Evolutionary conservation across 2,888 invertebrate genomes (phyloP), one percentile per base, ranked within the genome.

Genomic region (Deilephila elpenor): DNA sequence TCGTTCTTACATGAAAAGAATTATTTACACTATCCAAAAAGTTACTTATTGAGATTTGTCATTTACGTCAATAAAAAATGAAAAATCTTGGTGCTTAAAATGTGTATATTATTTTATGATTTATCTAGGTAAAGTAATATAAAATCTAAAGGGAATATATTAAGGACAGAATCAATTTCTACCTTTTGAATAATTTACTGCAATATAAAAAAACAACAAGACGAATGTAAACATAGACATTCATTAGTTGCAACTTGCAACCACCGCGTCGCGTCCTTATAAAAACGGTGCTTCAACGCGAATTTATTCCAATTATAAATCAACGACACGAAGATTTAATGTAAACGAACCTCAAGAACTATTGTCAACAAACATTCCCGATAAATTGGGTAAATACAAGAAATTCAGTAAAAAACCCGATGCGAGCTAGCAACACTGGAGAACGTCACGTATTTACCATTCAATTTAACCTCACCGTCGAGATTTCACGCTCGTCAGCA

Each of bases 371-470:
- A 67, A 67, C 67, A 67, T 51, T 67, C 14, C 67, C 67, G 25
- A 67, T 67, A 67, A 67, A 67, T 67, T 67, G 51, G 67, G 25
- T 67, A 67, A 67, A 67, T 51, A 67, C 34, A 62, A 62, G n/a
- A n/a, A 34, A 67, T 51, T 5, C 44, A 17, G 67, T 17, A 64
- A 67, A 67, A 67, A 51, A 25, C 17, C 51, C 6, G 7, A 62
- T 37, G 14, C 25, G 25, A 4, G 44, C 51, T 67, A 51, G 67
- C 67, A 67, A 67, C 51, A 44, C 51, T 44, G 51, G 64, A 1
- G 14, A 17, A 51, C 20, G 67, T 62, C 67, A 51, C 67, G 67
- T 67, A 67, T 67, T 67, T 67, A 51, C 51, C 67, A 67, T 67
- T 67, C 67, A 51, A 67, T 67, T 67, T 67, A 67, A 67, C 67